Percentiles rank a stretch among this genome's conserved stretches.
Evolutionary conservation across 2,113 vertebrate species (phyloP).

Genomic region (Tautogolabrus adspersus): DNA sequence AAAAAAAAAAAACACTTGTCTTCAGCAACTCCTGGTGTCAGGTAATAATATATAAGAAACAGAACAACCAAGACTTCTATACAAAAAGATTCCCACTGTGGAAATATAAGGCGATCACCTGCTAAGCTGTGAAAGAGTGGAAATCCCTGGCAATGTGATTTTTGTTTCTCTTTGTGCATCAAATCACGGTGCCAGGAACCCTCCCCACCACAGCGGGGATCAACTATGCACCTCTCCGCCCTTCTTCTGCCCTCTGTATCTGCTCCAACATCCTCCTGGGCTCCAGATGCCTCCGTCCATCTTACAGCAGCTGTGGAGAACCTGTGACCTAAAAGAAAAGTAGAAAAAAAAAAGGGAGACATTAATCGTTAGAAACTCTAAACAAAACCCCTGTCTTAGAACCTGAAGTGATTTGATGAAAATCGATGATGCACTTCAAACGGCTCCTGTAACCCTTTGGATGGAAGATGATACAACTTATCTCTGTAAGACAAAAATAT

Average conservation of each 20-base stretch:
- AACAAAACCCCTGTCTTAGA: slow-evolving; percentile 24
- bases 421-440: slow-evolving; percentile 34
- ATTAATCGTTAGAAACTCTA: slow-evolving; percentile 15
- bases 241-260: slow-evolving; percentile 37
- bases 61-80: neutral
- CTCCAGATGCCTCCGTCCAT: slow-evolving; percentile 46
- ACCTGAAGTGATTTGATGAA: slow-evolving; percentile 18
- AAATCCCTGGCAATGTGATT: slow-evolving; percentile 93
- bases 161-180: slow-evolving; percentile 85
- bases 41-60: slow-evolving; percentile 12
- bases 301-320: slow-evolving; percentile 58
- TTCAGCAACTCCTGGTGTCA: slow-evolving; percentile 20
- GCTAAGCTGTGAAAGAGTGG: slow-evolving; percentile 83
- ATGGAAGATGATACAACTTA: slow-evolving; percentile 39
- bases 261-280: slow-evolving; percentile 33
- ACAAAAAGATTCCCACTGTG: slow-evolving; percentile 20
- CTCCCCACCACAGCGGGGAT: slow-evolving; percentile 81
- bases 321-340: slow-evolving; percentile 65
- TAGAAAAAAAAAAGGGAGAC: slow-evolving; percentile 29
- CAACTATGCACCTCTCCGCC: slow-evolving; percentile 42
- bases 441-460: neutral
- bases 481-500: slow-evolving; percentile 17
- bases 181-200: slow-evolving; percentile 91
- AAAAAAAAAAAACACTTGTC: no score
- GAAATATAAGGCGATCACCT: slow-evolving; percentile 50